A percentile compares a stretch with the other conserved stretches of the same genome.
Evolutionary conservation across 2,888 invertebrate species (phyloP).

Genomic region (Napeogenes inachia): DNA sequence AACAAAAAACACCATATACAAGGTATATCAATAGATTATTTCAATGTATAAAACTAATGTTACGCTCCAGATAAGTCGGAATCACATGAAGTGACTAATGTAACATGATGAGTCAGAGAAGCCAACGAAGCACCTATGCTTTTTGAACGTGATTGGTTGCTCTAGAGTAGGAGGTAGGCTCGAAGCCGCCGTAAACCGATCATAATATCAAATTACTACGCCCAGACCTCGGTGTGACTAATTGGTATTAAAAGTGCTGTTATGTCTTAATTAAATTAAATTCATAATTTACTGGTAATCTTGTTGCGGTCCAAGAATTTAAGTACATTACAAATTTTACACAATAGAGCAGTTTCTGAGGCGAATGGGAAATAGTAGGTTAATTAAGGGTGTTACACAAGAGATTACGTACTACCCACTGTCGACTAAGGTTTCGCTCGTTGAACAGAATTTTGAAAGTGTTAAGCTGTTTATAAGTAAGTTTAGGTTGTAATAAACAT

Average conservation of each 20-base stretch:
- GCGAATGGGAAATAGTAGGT: constrained; percentile 63
- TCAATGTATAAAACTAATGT: constrained; percentile 10
- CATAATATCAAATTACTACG: constrained; percentile 72
- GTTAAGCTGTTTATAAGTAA: constrained; percentile 16
- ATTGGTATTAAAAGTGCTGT: constrained; percentile 73
- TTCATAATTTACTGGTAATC: constrained; percentile 62
- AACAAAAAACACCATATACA: background rate
- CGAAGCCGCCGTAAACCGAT: constrained; percentile 67
- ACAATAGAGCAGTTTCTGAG: constrained; percentile 66
- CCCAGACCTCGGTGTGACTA: constrained; percentile 74
- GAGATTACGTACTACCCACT: constrained; percentile 41
- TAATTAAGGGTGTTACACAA: constrained; percentile 61
- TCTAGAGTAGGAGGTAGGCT: constrained; percentile 59
- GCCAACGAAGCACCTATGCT: constrained; percentile 50
- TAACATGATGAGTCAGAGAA: constrained; percentile 57
- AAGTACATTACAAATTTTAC: constrained; percentile 69
- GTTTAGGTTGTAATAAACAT: constrained; percentile 8
- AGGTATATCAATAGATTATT: background rate
- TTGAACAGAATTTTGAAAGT: constrained; percentile 22
- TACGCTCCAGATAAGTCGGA: constrained; percentile 33
- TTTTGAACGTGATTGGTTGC: constrained; percentile 61
- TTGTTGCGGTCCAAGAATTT: constrained; percentile 62
- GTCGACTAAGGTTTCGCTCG: constrained; percentile 23
- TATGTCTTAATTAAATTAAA: constrained; percentile 76
- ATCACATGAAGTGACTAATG: constrained; percentile 60